Evolutionary conservation across 2,797 vertebrate species (phyloP).

Genomic region (Notamacropus eugenii): DNA sequence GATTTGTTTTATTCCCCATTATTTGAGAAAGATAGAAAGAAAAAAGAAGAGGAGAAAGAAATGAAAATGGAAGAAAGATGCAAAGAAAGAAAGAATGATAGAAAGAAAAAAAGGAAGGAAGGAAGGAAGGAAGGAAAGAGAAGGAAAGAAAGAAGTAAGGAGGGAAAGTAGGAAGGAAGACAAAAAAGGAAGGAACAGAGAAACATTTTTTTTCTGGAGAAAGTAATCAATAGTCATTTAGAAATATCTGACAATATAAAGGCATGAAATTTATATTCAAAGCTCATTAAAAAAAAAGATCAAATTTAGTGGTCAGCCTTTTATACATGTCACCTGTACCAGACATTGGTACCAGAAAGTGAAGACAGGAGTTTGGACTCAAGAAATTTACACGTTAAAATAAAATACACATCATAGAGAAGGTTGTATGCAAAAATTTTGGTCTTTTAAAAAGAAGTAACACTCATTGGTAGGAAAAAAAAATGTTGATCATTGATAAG

Average conservation of each 20-base stretch:
- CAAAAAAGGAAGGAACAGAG: neutral
- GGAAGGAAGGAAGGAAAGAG: slow-evolving; percentile 67
- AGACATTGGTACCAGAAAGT: neutral
- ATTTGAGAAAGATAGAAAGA: neutral
- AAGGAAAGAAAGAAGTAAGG: slow-evolving; percentile 64
- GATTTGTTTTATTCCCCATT: slow-evolving; percentile 44
- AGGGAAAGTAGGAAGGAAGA: too few relatives aligned
- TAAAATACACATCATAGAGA: neutral
- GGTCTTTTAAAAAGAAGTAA: neutral
- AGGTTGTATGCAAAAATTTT: neutral
- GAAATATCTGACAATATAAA: slow-evolving; percentile 72
- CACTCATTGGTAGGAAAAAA: neutral
- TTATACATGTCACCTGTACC: neutral
- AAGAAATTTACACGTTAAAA: neutral
- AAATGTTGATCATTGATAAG: neutral
- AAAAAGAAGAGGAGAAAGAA: slow-evolving; percentile 44
- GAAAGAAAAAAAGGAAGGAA: slow-evolving; percentile 37
- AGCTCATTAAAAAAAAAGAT: neutral
- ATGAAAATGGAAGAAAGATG: neutral
- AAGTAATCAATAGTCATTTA: slow-evolving; percentile 78
- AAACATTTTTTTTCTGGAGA: slow-evolving; percentile 32
- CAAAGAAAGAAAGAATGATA: too few relatives aligned
- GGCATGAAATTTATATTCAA: slow-evolving; percentile 8
- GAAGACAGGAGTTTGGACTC: neutral
- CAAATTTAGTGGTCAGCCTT: neutral